phyloP scores from a whole-genome alignment of 1,140 invertebrate genomes.

The Drosophila grimshawi region DNA sequence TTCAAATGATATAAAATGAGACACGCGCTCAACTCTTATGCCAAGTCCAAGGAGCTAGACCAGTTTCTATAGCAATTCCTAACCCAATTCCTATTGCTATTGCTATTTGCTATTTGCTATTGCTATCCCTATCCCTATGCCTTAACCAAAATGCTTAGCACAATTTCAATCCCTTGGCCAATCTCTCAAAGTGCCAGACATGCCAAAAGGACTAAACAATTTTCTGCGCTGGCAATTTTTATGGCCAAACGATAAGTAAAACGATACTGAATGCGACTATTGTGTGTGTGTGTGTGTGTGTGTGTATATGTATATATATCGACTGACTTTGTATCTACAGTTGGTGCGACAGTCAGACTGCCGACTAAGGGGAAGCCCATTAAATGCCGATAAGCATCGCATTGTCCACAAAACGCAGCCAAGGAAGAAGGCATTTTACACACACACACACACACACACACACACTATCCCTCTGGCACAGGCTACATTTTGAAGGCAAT shows the following conservation, averaged over 20 bases:
- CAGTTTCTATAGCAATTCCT: slow-evolving; percentile 20
- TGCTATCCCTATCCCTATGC: slow-evolving; percentile 26
- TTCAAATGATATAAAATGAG: too few relatives aligned
- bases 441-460: background rate
- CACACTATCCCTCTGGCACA: background rate
- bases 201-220: slow-evolving; percentile 81
- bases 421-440: slow-evolving; percentile 25
- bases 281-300: background rate
- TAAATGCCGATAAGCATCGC: slow-evolving; percentile 74
- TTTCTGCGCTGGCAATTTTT: slow-evolving; percentile 82
- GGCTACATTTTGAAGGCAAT: slow-evolving; percentile 56
- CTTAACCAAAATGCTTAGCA: slow-evolving; percentile 1
- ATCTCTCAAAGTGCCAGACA: slow-evolving; percentile 81
- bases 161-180: slow-evolving; percentile 54
- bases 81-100: slow-evolving; percentile 10
- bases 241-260: slow-evolving; percentile 82
- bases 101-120: background rate
- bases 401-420: slow-evolving; percentile 31
- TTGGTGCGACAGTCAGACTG: slow-evolving; percentile 11
- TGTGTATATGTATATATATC: background rate
- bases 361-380: slow-evolving; percentile 37
- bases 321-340: slow-evolving; percentile 15
- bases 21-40: background rate
- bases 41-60: background rate
- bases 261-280: slow-evolving; percentile 75